Conservation (phyloP, 1,140 invertebrate genomes). For the Hyposmocoma kahamanoa region DNA sequence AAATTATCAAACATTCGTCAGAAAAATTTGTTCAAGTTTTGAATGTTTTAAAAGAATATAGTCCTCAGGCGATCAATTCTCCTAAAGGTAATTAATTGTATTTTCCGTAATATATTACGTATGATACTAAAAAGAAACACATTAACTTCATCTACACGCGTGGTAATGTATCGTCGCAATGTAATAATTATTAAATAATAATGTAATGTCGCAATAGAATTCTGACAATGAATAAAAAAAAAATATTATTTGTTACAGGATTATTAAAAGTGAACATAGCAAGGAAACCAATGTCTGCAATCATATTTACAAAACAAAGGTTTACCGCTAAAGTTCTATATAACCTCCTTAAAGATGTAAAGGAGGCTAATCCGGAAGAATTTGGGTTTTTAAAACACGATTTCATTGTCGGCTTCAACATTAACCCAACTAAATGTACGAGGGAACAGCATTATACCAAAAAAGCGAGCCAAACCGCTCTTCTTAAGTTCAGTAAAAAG, state of each 20-base stretch:
- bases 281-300: conserved; percentile 77
- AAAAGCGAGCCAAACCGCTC: conserved; percentile 74
- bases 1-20: conserved; percentile 73
- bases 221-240: too few relatives aligned
- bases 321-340: conserved; percentile 86
- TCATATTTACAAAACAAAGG: conserved; percentile 88
- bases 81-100: conserved; percentile 19
- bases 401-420: conserved; percentile 81
- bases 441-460: conserved; percentile 75
- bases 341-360: conserved; percentile 79
- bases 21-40: conserved; percentile 76
- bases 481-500: conserved; percentile 71
- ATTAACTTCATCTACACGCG: too few relatives aligned
- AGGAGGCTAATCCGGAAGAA: conserved; percentile 45
- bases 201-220: too few relatives aligned
- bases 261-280: conserved; percentile 36
- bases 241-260: too few relatives aligned
- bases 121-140: too few relatives aligned
- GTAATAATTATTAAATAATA: too few relatives aligned
- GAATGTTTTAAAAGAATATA: conserved; percentile 70
- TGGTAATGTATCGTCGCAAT: too few relatives aligned
- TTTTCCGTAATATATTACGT: too few relatives aligned
- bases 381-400: conserved; percentile 79
- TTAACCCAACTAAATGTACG: conserved; percentile 72
- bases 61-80: conserved; percentile 24